Evolutionary conservation across 2,888 invertebrate genomes (phyloP), one percentile per base, ranked within the genome.

Genomic region (Megastigmus dorsalis): DNA sequence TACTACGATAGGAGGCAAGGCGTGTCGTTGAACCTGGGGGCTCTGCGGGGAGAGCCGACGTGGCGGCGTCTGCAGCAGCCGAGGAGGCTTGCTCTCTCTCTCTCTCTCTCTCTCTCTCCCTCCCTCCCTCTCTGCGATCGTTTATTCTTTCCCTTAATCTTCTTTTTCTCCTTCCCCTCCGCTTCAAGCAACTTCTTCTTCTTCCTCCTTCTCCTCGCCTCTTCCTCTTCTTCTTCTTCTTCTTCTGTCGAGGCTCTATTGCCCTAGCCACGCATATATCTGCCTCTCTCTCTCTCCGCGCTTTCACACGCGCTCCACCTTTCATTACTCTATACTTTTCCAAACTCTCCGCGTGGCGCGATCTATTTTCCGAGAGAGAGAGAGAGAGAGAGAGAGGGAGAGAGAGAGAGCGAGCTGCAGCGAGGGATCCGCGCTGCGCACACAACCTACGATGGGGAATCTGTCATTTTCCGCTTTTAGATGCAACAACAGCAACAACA

Each of bases 1-100:
- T 85, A 85, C 86, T 84, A 85, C 84, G 84, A 84, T 82, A 62
- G 84, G 81, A 85, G 85, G 83, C 83, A 82, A 85, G 85, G 85
- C 85, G 84, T 85, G 85, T 86, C 85, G 85, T 85, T 86, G 86
- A 86, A 86, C 86, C 84, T 84, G 82, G 78, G 23, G 48, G 41
- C 82, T 79, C 67, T n/a, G n/a, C n/a, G 77, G 76, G 79, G 79
- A 82, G 84, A 81, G 82, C 80, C 80, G 79, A 80, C 77, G 79
- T 41, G 50, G 41, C 54, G 52, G 79, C 82, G 80, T 73, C 77
- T 48, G 73, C 76, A 3, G 20, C 77, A 76, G 75, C 76, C 78
- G n/a, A n/a, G n/a, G n/a, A n/a, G n/a, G n/a, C n/a, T n/a, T n/a
- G n/a, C 71, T 74, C 65, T 66, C 60, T 60, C 77, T 78, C 79